phyloP scores from a whole-genome alignment of 1,140 invertebrate genomes.

The Tetramorium simillimum region DNA sequence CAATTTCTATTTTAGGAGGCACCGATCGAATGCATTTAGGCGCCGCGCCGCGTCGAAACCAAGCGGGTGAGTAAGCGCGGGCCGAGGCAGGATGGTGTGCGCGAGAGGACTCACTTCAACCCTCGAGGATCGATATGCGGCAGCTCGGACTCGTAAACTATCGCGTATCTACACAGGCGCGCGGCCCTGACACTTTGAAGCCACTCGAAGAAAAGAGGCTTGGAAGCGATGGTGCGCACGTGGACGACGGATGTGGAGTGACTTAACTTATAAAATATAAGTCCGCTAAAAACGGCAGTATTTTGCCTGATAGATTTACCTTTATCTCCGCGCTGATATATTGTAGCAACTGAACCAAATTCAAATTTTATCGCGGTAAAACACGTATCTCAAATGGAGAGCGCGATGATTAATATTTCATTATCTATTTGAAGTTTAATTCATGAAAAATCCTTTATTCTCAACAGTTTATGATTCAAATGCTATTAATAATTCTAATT shows the following conservation, averaged over 20 bases:
- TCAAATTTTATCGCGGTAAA: background rate
- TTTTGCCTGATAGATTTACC: background rate
- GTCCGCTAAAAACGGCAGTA: background rate
- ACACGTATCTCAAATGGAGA: background rate
- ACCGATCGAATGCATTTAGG: conserved; percentile 57
- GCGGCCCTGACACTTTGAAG: conserved; percentile 41
- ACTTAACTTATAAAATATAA: background rate
- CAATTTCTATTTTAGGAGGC: conserved; percentile 58
- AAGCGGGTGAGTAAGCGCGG: background rate
- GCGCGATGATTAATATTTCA: background rate
- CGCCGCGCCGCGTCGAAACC: background rate
- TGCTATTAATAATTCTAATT: background rate
- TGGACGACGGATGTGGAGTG: background rate
- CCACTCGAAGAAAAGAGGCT: conserved; percentile 45
- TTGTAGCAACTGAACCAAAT: background rate
- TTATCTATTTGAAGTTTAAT: conserved; percentile 4
- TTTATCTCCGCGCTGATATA: background rate
- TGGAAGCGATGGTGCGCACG: background rate
- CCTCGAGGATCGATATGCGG: conserved; percentile 53
- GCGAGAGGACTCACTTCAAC: conserved; percentile 47
- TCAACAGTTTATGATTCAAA: background rate
- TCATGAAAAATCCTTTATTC: background rate
- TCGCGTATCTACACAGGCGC: conserved; percentile 33
- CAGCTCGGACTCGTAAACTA: conserved; percentile 59
- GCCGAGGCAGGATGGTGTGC: conserved; percentile 7